Evolutionary conservation across 2,797 vertebrate species (phyloP), one percentile per base, ranked within the genome.

Genomic region (Pipistrellus pygmaeus): DNA sequence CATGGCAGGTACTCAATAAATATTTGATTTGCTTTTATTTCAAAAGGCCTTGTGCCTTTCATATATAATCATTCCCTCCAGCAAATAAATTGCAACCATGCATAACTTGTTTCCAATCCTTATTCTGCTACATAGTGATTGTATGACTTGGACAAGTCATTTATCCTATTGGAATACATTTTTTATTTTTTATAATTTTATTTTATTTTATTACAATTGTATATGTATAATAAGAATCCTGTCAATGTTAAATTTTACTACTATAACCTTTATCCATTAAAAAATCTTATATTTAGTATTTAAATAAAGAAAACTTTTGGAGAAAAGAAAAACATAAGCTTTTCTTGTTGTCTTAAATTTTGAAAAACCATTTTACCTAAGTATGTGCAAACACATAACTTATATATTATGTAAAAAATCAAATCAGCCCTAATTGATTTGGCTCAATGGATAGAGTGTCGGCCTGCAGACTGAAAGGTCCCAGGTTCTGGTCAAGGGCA

Each of bases 1-100:
- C 30, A 41, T 77, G 46, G 20, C 78, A 85, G 72, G 20, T 89
- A 14, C 75, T 85, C 53, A 84, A 51, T 89, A 87, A 86, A 88
- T 87, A 68, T 82, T 92, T 96, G 38, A 95, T 92, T 94, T 90
- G 3, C 38, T 94, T 96, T 78, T 69, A 81, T 91, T 91, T 96
- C 72, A 46, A 93, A 89, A 85, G 30, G 17, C 30, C n/a, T 91
- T 84, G n/a, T 95, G 25, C 17, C 66, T 94, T 93, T 75, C 62
- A 76, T 41, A 72, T 71, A 75, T 27, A 80, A 46, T 88, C 14
- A 84, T 92, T 91, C n/a, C 66, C 89, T 96, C 32, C 15, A 85
- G 38, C 17, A 95, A 91, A 85, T 60, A 80, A 69, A 85, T 62
- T 71, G 0, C 8, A 83, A 53, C n/a, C 17, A 64, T 78, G 14